Evolutionary conservation across 2,888 invertebrate species (phyloP), one percentile per base, ranked within the genome.

Genomic region (Andrena chrysosceles): DNA sequence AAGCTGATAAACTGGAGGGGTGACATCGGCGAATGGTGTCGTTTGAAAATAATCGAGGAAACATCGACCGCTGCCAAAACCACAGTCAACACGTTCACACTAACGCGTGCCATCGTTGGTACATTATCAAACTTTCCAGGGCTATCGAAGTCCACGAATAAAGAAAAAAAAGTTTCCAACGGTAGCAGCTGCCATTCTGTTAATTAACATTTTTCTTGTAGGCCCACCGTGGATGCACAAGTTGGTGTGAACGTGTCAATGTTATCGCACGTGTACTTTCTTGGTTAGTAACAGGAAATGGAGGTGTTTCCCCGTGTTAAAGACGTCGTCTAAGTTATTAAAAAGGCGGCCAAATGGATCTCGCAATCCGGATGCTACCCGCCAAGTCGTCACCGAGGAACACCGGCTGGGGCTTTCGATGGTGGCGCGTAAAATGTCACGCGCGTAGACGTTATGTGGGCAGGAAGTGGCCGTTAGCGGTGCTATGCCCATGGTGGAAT

Each of bases 401-500:
- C 16, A 10, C 23, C 56, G 33, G 60, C 20, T 20, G 13, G 10
- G 42, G 20, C 35, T 42, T 66, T 66, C 73, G 60, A 67, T 77
- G 70, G 52, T 54, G 48, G 59, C 68, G 74, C 66, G 59, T 20
- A 49, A 64, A 69, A 79, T 71, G 77, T 60, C 48, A 66, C 49
- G 52, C 72, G 54, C n/a, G 59, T 49, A 60, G 35, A 33, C 42
- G 56, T 42, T 52, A 72, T 29, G 70, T 71, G 70, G 62, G 56
- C 77, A 63, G 56, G 52, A 62, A 66, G 56, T 42, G 77, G 68
- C 42, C 68, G 79, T 83, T 77, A 77, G 77, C 73, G 20, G 70
- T 83, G 77, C 56, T 66, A 59, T 52, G 71, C 49, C 56, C 76
- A 48, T 64, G 76, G 29, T 6, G 52, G 23, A 54, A 52, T 54